Conservation (phyloP, 2,113 vertebrate genomes). For the Paratilapia polleni region DNA sequence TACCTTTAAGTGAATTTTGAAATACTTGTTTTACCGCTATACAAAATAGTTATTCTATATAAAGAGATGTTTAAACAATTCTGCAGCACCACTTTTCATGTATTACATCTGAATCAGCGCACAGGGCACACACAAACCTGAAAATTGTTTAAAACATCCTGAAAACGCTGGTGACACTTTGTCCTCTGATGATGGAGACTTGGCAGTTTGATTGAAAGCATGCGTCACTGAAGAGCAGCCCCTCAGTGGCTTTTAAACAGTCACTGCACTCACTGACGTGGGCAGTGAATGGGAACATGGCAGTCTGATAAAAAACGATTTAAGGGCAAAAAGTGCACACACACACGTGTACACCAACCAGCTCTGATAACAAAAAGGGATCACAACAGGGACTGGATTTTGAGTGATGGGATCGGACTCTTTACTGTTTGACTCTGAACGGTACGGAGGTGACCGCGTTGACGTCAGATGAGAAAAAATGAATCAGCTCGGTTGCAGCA, state of each 20-base stretch:
- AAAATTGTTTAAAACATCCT: not conserved
- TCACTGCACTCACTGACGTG: not conserved
- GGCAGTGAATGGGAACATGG: not conserved
- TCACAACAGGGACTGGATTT: not conserved
- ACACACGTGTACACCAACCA: not conserved
- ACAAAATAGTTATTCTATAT: no score
- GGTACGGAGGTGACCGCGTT: rapidly evolving
- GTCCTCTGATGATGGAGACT: not conserved
- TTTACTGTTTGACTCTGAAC: not conserved
- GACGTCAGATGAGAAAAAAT: not conserved
- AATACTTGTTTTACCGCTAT: not conserved
- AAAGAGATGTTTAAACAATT: not conserved
- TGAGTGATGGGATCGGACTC: rapidly evolving
- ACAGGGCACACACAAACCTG: not conserved
- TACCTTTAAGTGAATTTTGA: not conserved
- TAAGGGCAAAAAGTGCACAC: not conserved
- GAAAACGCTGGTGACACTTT: not conserved
- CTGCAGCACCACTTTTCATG: not conserved
- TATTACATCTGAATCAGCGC: not conserved
- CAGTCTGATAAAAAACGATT: not conserved
- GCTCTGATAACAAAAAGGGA: not conserved
- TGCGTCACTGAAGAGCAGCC: constrained; percentile 7
- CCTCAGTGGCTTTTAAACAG: not conserved
- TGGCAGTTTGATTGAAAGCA: constrained; percentile 1
- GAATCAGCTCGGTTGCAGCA: not conserved